Percentiles rank a stretch among this genome's conserved stretches.
These are phyloP conservation scores for Drosophila demipolita DNA, from an alignment of 2,888 invertebrate species.

Conservation along the genomic window DNA sequence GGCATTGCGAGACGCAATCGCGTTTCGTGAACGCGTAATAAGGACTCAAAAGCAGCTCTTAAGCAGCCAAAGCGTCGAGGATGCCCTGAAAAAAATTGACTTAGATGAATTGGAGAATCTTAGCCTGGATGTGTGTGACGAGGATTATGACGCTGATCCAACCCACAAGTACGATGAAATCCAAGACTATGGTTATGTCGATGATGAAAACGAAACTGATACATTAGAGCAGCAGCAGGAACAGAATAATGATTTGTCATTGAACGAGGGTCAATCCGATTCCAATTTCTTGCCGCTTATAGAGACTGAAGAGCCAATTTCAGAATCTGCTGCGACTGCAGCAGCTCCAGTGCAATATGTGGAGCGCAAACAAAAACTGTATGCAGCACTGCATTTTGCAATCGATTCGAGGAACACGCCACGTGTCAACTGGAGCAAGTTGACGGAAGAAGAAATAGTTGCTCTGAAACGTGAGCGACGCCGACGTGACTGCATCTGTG, in stretches of 20 bases:
- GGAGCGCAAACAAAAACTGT: slow-evolving; percentile 9
- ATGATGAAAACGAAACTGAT: slow-evolving; percentile 6
- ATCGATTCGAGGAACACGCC: slow-evolving; percentile 44
- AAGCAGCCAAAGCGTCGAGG: slow-evolving; percentile 8
- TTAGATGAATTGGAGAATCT: slow-evolving; percentile 28
- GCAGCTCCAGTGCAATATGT: background rate
- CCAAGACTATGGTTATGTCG: slow-evolving; percentile 6
- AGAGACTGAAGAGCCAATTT: slow-evolving; percentile 6
- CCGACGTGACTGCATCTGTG: slow-evolving; percentile 69
- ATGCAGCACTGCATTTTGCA: slow-evolving; percentile 54
- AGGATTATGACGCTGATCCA: background rate
- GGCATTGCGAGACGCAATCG: slow-evolving; percentile 55
- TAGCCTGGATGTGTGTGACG: background rate
- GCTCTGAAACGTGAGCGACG: slow-evolving; percentile 65
- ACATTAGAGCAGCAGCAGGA: background rate
- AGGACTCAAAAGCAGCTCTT: slow-evolving; percentile 59
- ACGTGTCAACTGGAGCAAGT: slow-evolving; percentile 59
- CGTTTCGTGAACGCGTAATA: slow-evolving; percentile 65
- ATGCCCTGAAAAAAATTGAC: slow-evolving; percentile 41
- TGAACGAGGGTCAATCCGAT: background rate
- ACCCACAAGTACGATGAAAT: slow-evolving; percentile 12
- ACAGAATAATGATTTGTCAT: background rate
- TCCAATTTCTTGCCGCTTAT: background rate
- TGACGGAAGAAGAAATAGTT: slow-evolving; percentile 64
- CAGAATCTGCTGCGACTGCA: background rate